Conservation (phyloP, 2,888 invertebrate genomes). For the Druceiella hillmani region DNA sequence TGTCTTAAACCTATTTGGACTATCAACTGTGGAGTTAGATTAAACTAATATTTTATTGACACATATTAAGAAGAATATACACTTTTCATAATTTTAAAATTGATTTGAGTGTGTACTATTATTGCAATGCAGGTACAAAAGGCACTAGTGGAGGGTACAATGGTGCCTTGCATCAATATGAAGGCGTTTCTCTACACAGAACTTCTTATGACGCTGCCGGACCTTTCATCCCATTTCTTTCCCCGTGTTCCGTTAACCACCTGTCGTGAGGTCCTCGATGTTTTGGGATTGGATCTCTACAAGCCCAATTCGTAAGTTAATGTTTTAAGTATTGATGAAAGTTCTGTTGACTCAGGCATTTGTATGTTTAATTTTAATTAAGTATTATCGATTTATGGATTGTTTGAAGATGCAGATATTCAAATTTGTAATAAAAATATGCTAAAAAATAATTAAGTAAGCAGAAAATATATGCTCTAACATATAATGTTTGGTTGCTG, state of each 20-base stretch:
- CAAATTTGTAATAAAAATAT: too few relatives aligned
- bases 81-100: background rate
- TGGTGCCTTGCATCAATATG: conserved; percentile 83
- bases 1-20: too few relatives aligned
- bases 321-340: background rate
- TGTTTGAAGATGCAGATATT: too few relatives aligned
- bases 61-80: too few relatives aligned
- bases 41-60: too few relatives aligned
- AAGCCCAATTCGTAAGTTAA: conserved; percentile 74
- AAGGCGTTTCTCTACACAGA: conserved; percentile 80
- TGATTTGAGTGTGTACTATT: conserved; percentile 11
- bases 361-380: background rate
- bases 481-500: too few relatives aligned
- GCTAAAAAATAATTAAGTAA: too few relatives aligned
- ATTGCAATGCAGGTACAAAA: conserved; percentile 60
- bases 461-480: too few relatives aligned
- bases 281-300: conserved; percentile 72
- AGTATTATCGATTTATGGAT: background rate
- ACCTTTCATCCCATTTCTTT: conserved; percentile 76
- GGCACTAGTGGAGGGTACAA: conserved; percentile 71
- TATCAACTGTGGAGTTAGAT: too few relatives aligned
- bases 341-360: background rate
- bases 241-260: conserved; percentile 67
- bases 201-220: conserved; percentile 75
- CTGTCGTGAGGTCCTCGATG: conserved; percentile 76